A percentile compares a stretch with the other conserved stretches of the same genome.
phyloP scores from a whole-genome alignment of 2,113 vertebrate genomes.

The Pluvianellus socialis region DNA sequence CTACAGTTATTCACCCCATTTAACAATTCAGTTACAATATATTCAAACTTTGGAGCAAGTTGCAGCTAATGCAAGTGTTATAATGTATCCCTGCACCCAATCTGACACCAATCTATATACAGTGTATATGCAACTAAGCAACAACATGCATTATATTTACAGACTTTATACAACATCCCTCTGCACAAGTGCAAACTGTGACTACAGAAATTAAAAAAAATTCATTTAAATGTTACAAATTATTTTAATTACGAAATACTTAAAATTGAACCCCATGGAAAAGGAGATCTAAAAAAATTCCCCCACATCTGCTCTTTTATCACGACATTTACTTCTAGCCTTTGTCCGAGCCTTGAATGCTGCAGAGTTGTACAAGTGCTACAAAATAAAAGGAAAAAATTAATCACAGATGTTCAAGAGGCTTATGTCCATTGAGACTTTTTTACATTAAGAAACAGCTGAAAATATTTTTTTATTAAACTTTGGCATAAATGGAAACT shows the following conservation, averaged over 20 bases:
- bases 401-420: background rate
- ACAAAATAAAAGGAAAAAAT: background rate
- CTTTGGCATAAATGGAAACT: background rate
- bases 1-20: background rate
- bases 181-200: background rate
- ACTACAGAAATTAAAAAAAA: slow-evolving; percentile 32
- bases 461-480: background rate
- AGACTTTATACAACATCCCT: background rate
- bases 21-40: background rate
- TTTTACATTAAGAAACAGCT: background rate
- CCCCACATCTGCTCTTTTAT: slow-evolving; percentile 95
- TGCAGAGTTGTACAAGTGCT: slow-evolving; percentile 98
- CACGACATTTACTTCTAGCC: slow-evolving; percentile 94
- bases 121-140: background rate
- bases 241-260: background rate
- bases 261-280: background rate
- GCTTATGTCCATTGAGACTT: background rate
- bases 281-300: slow-evolving; percentile 85
- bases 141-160: slow-evolving; percentile 35
- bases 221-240: slow-evolving; percentile 16
- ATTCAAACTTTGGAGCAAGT: background rate
- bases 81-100: background rate
- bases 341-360: slow-evolving; percentile 98
- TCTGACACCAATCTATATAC: background rate
- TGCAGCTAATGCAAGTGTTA: background rate